Conservation (phyloP, 2,888 invertebrate genomes). For the Mimas tiliae region DNA sequence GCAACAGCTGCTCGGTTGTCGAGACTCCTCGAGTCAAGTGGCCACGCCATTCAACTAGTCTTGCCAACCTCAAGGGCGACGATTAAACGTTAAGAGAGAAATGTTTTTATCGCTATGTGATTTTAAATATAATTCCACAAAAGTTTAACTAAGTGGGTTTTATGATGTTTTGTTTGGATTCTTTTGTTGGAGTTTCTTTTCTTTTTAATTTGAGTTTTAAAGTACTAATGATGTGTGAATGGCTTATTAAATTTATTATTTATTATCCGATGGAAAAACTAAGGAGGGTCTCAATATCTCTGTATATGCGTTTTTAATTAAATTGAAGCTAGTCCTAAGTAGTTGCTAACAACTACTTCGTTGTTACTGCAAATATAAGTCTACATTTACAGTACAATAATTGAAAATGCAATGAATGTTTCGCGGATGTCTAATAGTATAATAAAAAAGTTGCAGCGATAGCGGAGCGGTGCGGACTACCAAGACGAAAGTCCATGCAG, state of each 20-base stretch:
- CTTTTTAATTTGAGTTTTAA: background rate
- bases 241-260: background rate
- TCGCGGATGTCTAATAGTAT: no score
- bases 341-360: no score
- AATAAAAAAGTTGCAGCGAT: no score
- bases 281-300: no score
- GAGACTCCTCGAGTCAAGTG: conserved; percentile 44
- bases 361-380: no score
- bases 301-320: no score
- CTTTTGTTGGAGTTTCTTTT: background rate
- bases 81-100: conserved; percentile 43
- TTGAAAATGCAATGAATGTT: background rate
- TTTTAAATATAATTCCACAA: conserved; percentile 29
- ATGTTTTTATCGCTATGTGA: conserved; percentile 40
- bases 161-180: conserved; percentile 4
- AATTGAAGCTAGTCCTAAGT: no score
- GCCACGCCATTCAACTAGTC: conserved; percentile 32
- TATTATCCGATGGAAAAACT: no score
- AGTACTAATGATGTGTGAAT: conserved; percentile 11
- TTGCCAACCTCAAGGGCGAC: conserved; percentile 45
- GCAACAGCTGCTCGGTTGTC: conserved; percentile 42
- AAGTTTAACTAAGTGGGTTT: conserved; percentile 17
- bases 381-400: no score
- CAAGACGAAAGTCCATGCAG: no score
- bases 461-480: no score